These are phyloP conservation scores for Corythornis leucogaster DNA, from an alignment of 2,797 vertebrate genomes.

Conservation along the genomic window DNA sequence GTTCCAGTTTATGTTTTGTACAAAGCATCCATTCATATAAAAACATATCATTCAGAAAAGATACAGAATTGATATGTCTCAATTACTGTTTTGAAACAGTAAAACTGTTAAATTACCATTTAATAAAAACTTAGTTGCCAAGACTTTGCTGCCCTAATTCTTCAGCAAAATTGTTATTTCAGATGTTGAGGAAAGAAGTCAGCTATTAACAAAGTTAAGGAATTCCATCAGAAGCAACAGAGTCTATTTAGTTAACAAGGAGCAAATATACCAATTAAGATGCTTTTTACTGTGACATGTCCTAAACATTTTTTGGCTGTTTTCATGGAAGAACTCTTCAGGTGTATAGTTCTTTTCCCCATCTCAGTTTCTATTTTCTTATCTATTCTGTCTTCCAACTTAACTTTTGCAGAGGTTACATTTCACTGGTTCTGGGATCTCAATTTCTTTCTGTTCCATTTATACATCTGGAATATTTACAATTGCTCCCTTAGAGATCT, in stretches of 20 bases:
- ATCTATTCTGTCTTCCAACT: background rate
- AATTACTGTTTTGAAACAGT: background rate
- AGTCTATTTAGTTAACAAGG: background rate
- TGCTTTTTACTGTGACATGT: background rate
- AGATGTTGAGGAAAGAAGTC: background rate
- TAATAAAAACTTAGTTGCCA: background rate
- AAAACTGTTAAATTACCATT: too few species aligned
- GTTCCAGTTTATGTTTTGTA: background rate
- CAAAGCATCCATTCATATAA: background rate
- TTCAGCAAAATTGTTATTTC: background rate
- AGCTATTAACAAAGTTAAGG: background rate
- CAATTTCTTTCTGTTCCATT: background rate
- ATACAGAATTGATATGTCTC: background rate
- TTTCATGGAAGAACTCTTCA: background rate
- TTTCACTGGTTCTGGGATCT: background rate
- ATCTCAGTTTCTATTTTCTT: background rate
- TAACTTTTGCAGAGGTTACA: background rate
- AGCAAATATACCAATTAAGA: background rate
- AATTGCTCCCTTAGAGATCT: constrained; percentile 33
- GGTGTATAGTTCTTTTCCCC: background rate
- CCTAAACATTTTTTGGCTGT: background rate
- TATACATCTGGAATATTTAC: constrained; percentile 33
- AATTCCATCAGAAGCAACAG: background rate
- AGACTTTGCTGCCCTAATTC: background rate
- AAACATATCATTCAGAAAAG: background rate